Evolutionary conservation across 2,113 vertebrate species (phyloP).

Genomic region (Sinocyclocheilus grahami): DNA sequence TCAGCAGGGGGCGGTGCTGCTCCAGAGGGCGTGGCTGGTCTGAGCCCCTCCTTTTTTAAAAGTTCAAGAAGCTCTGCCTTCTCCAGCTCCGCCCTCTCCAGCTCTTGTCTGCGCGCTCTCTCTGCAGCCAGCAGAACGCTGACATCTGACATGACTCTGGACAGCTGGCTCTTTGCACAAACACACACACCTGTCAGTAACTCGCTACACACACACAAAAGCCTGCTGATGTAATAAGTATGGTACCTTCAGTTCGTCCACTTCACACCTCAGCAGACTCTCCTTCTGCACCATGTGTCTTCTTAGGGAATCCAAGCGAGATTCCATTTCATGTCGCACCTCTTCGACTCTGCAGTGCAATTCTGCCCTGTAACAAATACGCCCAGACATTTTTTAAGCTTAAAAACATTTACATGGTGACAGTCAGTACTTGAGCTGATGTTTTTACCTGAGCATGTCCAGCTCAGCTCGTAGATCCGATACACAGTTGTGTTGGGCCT

Average conservation of each 20-base stretch:
- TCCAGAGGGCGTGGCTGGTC: slow-evolving; percentile 51
- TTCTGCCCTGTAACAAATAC: slow-evolving; percentile 75
- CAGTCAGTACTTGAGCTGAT: not conserved
- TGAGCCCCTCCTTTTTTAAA: slow-evolving; percentile 70
- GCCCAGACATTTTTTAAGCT: not conserved
- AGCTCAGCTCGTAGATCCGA: slow-evolving; percentile 84
- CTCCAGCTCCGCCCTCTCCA: slow-evolving; percentile 84
- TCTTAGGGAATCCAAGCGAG: slow-evolving; percentile 87
- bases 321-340: slow-evolving; percentile 88
- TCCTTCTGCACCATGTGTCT: slow-evolving; percentile 92
- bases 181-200: not conserved
- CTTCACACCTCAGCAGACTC: slow-evolving; percentile 82
- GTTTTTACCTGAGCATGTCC: slow-evolving; percentile 81
- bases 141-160: slow-evolving; percentile 82
- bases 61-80: slow-evolving; percentile 84
- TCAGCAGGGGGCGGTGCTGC: slow-evolving; percentile 61
- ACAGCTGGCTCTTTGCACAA: slow-evolving; percentile 81
- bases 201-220: not conserved
- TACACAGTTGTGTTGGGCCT: slow-evolving; percentile 83
- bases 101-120: slow-evolving; percentile 81
- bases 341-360: slow-evolving; percentile 87
- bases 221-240: not conserved
- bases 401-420: not conserved
- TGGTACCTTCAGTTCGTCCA: slow-evolving; percentile 87
- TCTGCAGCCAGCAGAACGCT: slow-evolving; percentile 80